Conservation (phyloP, 2,113 vertebrate genomes). For the Turdus rufiventris region DNA sequence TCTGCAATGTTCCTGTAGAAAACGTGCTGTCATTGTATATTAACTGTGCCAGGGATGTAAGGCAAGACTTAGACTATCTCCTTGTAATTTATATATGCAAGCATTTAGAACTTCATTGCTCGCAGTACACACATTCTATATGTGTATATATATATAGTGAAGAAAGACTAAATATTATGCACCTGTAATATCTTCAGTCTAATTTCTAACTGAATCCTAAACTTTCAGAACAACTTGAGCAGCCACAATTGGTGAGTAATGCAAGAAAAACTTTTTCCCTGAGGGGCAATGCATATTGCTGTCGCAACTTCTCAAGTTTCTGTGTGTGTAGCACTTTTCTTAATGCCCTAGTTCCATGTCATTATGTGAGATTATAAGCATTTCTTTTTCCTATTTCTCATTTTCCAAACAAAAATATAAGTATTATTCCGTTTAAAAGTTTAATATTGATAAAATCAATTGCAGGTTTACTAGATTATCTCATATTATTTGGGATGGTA, state of each 20-base stretch:
- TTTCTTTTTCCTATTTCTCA: neutral
- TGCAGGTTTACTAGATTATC: neutral
- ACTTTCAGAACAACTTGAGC: neutral
- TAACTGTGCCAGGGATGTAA: neutral
- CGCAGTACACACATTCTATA: accelerated
- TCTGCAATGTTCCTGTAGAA: neutral
- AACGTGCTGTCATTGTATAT: neutral
- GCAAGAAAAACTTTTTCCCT: neutral
- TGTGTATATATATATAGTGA: neutral
- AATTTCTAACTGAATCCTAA: neutral
- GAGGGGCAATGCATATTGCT: neutral
- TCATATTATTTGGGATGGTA: neutral
- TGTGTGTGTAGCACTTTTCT: neutral
- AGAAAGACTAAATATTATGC: neutral
- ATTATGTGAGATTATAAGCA: neutral
- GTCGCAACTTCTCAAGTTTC: neutral
- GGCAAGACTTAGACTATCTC: neutral
- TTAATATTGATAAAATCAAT: neutral
- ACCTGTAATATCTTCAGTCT: neutral
- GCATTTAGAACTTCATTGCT: neutral
- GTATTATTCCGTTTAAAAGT: neutral
- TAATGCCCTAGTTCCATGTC: neutral
- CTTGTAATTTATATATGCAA: neutral
- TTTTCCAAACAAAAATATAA: neutral
- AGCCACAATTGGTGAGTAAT: neutral